Conservation (phyloP, 2,888 invertebrate species). For the Campopleginae sp. region DNA sequence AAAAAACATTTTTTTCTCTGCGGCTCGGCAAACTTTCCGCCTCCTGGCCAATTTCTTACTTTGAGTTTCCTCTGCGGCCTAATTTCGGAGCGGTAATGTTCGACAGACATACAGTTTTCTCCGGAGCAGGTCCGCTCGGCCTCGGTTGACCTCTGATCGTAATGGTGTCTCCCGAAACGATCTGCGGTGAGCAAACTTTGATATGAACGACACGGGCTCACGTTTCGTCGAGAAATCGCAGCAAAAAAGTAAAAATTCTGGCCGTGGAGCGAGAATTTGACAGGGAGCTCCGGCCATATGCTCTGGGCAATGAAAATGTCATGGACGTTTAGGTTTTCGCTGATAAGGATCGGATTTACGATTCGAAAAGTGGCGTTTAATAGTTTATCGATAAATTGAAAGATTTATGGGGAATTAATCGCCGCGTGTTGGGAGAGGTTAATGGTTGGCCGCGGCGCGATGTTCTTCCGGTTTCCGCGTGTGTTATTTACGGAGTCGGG, state of each 20-base stretch:
- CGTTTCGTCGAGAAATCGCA: background rate
- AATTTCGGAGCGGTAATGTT: slow-evolving; percentile 97
- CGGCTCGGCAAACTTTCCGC: too few relatives aligned
- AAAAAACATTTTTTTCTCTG: background rate
- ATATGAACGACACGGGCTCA: background rate
- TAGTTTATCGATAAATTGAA: background rate
- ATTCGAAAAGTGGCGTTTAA: background rate
- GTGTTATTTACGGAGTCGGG: background rate
- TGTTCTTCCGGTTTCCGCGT: background rate
- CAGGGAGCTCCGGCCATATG: background rate
- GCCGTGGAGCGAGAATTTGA: background rate
- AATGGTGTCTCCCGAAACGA: slow-evolving; percentile 98
- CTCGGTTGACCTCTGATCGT: slow-evolving; percentile 94
- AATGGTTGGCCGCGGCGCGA: slow-evolving; percentile 1
- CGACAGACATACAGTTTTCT: slow-evolving; percentile 95
- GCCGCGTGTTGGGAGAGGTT: slow-evolving; percentile 11
- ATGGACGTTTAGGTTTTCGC: background rate
- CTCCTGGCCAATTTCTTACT: slow-evolving; percentile 74
- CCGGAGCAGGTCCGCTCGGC: slow-evolving; percentile 95
- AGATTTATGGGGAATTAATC: background rate
- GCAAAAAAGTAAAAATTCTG: background rate
- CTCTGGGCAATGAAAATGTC: background rate
- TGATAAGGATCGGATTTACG: background rate
- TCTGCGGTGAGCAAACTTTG: slow-evolving; percentile 85
- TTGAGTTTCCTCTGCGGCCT: slow-evolving; percentile 89